Percentiles rank a stretch among this genome's conserved stretches.
These are phyloP conservation scores for Nipponacmea schrenckii DNA, from an alignment of 2,888 invertebrate genomes.

Conservation along the genomic window DNA sequence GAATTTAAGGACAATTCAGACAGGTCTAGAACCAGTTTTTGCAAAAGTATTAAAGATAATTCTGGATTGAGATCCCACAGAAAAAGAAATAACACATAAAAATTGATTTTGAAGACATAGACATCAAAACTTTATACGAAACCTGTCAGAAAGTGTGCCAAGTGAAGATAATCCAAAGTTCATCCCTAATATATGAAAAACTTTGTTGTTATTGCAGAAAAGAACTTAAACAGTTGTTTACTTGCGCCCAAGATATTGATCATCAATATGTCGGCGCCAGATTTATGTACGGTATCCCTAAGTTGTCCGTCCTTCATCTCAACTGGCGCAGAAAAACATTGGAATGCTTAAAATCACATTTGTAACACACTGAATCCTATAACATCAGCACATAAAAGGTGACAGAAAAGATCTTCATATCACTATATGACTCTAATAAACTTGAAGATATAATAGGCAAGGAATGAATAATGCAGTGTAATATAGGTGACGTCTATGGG, in stretches of 20 bases:
- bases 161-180: background rate
- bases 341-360: background rate
- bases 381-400: too few relatives aligned
- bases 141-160: too few relatives aligned
- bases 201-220: background rate
- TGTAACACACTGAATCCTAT: background rate
- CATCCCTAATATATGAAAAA: background rate
- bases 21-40: too few relatives aligned
- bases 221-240: background rate
- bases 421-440: background rate
- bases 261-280: background rate
- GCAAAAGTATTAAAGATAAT: too few relatives aligned
- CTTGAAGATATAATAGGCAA: background rate
- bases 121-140: too few relatives aligned
- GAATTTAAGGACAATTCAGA: too few relatives aligned
- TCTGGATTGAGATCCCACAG: too few relatives aligned
- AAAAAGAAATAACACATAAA: too few relatives aligned
- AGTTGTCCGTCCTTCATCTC: too few relatives aligned
- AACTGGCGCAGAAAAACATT: too few relatives aligned
- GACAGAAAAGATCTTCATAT: background rate
- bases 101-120: too few relatives aligned
- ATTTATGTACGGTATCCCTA: too few relatives aligned
- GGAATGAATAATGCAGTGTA: background rate
- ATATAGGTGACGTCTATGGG: background rate
- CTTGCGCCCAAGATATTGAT: background rate